These are phyloP conservation scores for Leptosomus discolor DNA, from an alignment of 2,113 vertebrate species.

Conservation along the genomic window DNA sequence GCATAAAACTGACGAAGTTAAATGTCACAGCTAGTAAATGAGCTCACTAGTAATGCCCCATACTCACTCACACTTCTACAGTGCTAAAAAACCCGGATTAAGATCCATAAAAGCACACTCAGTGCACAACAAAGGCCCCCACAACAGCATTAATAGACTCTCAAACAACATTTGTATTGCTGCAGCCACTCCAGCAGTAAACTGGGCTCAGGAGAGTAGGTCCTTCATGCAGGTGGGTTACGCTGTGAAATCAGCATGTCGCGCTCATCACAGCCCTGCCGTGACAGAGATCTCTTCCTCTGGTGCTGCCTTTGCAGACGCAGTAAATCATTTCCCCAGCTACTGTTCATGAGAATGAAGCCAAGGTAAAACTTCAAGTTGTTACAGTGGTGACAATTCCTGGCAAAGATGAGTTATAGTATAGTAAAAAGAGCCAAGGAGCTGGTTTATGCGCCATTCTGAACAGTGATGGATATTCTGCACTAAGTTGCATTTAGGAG, in stretches of 20 bases:
- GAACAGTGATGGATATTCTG: constrained; percentile 19
- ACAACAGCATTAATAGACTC: background rate
- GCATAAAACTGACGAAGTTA: background rate
- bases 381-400: constrained; percentile 34
- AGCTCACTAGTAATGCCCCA: background rate
- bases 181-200: background rate
- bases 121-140: background rate
- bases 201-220: background rate
- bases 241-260: constrained; percentile 29
- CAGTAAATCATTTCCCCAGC: constrained; percentile 34
- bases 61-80: background rate
- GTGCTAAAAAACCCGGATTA: background rate
- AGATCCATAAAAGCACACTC: background rate
- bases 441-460: background rate
- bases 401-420: constrained; percentile 31
- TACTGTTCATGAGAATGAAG: constrained; percentile 52
- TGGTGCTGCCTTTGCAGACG: constrained; percentile 13
- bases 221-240: background rate
- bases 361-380: constrained; percentile 24
- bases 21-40: background rate
- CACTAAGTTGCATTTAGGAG: background rate
- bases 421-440: constrained; percentile 23
- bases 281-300: constrained; percentile 49
- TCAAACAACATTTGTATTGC: background rate
- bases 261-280: background rate